phyloP scores from a whole-genome alignment of 2,888 invertebrate genomes.

The Diaprepes abbreviatus region DNA sequence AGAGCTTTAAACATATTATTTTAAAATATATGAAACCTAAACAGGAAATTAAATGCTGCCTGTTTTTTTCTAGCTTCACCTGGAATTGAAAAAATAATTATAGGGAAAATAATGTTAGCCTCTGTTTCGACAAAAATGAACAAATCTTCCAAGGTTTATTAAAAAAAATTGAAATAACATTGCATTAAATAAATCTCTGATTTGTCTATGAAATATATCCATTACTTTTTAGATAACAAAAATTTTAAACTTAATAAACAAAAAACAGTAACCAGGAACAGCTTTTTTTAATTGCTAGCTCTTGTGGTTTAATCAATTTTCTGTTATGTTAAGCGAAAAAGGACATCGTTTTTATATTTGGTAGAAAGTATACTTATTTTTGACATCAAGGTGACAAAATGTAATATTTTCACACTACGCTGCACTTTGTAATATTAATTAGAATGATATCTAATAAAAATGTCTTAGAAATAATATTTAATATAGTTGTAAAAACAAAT shows the following conservation, averaged over 20 bases:
- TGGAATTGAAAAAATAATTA: no score
- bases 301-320: constrained; percentile 22
- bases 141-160: no score
- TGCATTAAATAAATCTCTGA: no score
- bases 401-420: constrained; percentile 15
- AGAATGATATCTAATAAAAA: neutral
- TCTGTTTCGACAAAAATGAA: no score
- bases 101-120: no score
- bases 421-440: constrained; percentile 7
- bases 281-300: neutral
- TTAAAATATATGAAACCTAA: no score
- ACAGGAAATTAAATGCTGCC: no score
- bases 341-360: constrained; percentile 12
- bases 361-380: constrained; percentile 13
- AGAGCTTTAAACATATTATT: no score
- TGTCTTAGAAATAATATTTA: neutral
- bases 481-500: neutral
- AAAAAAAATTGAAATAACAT: no score
- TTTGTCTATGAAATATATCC: no score
- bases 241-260: neutral
- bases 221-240: neutral
- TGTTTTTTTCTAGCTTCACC: no score
- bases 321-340: constrained; percentile 28
- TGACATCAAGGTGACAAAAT: constrained; percentile 16
- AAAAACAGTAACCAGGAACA: neutral